These are phyloP conservation scores for Chloebia gouldiae DNA, from an alignment of 2,113 vertebrate species.

Conservation along the genomic window DNA sequence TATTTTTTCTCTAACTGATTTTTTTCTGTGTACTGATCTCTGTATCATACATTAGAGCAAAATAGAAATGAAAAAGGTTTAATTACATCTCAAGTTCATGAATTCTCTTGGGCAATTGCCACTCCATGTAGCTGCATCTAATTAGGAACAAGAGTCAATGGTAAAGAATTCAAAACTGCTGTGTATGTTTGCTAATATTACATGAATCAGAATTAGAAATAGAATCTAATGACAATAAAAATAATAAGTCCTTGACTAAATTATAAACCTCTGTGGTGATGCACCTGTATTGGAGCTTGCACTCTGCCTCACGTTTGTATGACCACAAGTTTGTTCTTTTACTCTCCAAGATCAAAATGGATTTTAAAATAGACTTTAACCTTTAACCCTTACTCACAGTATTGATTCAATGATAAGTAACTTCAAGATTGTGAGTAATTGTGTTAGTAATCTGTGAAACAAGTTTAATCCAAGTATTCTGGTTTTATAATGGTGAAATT, in stretches of 20 bases:
- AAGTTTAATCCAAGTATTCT: neutral
- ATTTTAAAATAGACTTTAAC: neutral
- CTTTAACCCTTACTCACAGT: neutral
- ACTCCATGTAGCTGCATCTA: conserved; percentile 16
- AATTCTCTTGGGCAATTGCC: neutral
- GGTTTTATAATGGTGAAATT: neutral
- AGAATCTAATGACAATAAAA: neutral
- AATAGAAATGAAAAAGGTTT: neutral
- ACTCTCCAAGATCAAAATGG: neutral
- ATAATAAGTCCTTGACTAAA: neutral
- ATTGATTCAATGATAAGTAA: neutral
- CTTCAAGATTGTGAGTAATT: neutral
- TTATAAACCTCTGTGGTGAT: neutral
- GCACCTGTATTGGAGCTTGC: neutral
- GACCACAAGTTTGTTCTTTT: neutral
- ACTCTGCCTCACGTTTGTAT: neutral
- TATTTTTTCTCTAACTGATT: neutral
- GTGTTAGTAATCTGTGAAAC: neutral
- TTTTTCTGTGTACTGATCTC: neutral
- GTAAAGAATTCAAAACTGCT: neutral
- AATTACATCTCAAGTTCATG: conserved; percentile 33
- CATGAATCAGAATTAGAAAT: neutral
- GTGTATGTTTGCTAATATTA: neutral
- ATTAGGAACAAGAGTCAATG: neutral
- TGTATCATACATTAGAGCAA: neutral